phyloP scores from a whole-genome alignment of 2,888 invertebrate species.

The Rhingia rostrata region DNA sequence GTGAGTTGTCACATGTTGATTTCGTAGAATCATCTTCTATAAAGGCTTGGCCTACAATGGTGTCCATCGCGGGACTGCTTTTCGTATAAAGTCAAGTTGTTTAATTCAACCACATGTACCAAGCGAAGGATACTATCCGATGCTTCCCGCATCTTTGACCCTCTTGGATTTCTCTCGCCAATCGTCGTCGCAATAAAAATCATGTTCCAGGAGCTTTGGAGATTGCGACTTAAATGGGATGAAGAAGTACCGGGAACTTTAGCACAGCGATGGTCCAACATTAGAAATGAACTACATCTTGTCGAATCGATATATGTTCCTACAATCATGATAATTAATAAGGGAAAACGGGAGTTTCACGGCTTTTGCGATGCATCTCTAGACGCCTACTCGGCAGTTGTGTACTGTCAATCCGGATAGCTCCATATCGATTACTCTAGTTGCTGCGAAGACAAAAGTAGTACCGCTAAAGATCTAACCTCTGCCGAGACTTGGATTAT shows the following conservation, averaged over 20 bases:
- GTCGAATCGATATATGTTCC: not conserved
- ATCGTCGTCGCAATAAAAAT: not conserved
- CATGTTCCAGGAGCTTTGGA: not conserved
- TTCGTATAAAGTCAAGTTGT: no score
- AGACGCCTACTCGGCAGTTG: conserved; percentile 3
- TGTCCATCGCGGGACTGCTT: not conserved
- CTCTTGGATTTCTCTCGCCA: not conserved
- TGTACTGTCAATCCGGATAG: no score
- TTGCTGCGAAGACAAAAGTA: conserved; percentile 2
- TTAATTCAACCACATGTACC: no score
- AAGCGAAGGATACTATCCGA: not conserved
- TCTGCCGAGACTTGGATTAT: conserved; percentile 4
- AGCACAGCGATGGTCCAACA: conserved; percentile 8
- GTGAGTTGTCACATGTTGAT: not conserved
- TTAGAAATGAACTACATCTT: not conserved
- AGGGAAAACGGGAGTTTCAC: not conserved
- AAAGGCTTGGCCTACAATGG: conserved; percentile 10
- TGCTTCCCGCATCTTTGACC: not conserved
- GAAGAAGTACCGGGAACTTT: conserved; percentile 33
- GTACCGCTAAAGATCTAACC: not conserved
- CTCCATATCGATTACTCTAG: no score
- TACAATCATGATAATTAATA: not conserved
- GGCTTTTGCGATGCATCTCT: conserved; percentile 24
- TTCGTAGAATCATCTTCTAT: conserved; percentile 14
- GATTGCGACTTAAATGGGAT: not conserved